These are phyloP conservation scores for Drosophila miranda DNA, from an alignment of 1,140 invertebrate genomes.

Conservation along the genomic window DNA sequence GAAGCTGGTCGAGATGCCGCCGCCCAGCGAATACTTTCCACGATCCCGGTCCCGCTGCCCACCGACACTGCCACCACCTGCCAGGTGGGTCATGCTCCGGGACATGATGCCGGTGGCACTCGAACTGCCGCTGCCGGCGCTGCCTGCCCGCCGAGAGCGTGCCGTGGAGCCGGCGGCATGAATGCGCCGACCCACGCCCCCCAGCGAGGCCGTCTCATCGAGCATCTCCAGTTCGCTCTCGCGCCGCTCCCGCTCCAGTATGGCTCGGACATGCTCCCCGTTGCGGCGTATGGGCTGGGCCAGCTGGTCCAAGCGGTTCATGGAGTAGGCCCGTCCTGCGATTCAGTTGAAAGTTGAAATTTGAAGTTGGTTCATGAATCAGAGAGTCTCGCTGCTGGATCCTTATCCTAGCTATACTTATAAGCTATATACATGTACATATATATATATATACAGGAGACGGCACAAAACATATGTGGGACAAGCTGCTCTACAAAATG, in stretches of 20 bases:
- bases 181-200: conserved; percentile 38
- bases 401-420: conserved; percentile 44
- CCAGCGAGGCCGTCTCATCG: conserved; percentile 74
- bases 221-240: conserved; percentile 76
- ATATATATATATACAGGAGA: conserved; percentile 16
- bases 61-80: conserved; percentile 65
- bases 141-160: conserved; percentile 45
- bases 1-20: conserved; percentile 75
- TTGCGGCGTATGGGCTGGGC: conserved; percentile 87
- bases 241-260: conserved; percentile 70
- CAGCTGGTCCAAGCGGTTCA: conserved; percentile 94
- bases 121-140: conserved; percentile 51
- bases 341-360: conserved; percentile 65
- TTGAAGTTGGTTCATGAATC: conserved; percentile 66
- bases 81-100: conserved; percentile 88
- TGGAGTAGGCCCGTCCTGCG: conserved; percentile 91
- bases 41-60: conserved; percentile 48
- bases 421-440: conserved; percentile 18
- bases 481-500: conserved; percentile 40
- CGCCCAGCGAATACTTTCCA: conserved; percentile 72
- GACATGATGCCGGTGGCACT: conserved; percentile 83
- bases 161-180: conserved; percentile 1
- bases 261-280: conserved; percentile 82
- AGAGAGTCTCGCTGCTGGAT: conserved; percentile 20
- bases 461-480: conserved; percentile 28